Evolutionary conservation across 1,140 invertebrate species (phyloP), one percentile per base, ranked within the genome.

Genomic region (Archegozetes longisetosus): DNA sequence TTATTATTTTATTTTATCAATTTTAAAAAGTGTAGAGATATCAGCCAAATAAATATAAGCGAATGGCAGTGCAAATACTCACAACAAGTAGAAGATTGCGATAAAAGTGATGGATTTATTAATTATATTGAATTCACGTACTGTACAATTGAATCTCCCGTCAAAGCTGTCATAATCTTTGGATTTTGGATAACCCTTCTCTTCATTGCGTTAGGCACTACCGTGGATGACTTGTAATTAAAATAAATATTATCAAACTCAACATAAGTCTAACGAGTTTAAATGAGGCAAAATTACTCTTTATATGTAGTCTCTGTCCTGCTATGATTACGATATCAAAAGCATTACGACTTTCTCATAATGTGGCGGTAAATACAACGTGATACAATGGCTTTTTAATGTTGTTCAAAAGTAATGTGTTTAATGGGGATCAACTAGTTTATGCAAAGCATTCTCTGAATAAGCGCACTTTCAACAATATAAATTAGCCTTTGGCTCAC

Each of bases 311-410:
- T 59, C 83, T 85, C 64, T 83, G 81, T 67, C 82, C 82, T 24
- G 76, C 80, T 14, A 69, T 86, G 17, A 72, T 79, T 52, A 75
- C 80, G 6, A 82, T 85, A 25, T 77, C 83, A 0, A 71, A 75
- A 57, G 74, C 78, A n/a, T 66, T 86, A 54, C 73, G 72, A 52
- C 71, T 87, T 56, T 84, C 81, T 61, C 81, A 86, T 64, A 84
- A 81, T 69, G 75, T 86, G 64, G 84, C 84, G 24, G 73, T n/a
- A n/a, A n/a, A n/a, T n/a, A n/a, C n/a, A n/a, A n/a, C n/a, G n/a
- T n/a, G n/a, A n/a, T n/a, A n/a, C n/a, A n/a, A n/a, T n/a, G n/a
- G n/a, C n/a, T n/a, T n/a, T n/a, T n/a, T n/a, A n/a, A n/a, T n/a
- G n/a, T n/a, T n/a, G n/a, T n/a, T n/a, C n/a, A n/a, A n/a, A n/a